phyloP scores from a whole-genome alignment of 2,888 invertebrate species.

The Caenorhabditis afra region DNA sequence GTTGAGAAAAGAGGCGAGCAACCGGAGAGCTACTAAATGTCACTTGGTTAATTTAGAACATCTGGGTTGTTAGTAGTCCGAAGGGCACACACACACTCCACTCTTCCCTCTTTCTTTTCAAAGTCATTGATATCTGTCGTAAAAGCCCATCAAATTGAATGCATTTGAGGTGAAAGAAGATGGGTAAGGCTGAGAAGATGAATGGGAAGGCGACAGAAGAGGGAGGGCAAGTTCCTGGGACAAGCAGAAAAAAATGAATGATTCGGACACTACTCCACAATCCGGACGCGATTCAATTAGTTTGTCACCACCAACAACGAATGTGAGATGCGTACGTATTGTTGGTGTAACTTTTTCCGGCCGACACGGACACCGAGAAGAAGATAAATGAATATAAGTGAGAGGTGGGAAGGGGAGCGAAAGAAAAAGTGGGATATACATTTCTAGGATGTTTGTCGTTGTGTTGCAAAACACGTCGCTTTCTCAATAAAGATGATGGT shows the following conservation, averaged over 20 bases:
- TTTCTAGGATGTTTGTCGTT: conserved; percentile 28
- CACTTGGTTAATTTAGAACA: conserved; percentile 50
- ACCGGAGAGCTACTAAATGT: conserved; percentile 12
- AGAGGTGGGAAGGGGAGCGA: conserved; percentile 6
- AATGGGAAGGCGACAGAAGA: not conserved
- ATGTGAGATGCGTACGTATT: conserved; percentile 45
- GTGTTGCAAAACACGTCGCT: not conserved
- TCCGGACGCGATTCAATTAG: conserved; percentile 55
- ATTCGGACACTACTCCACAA: conserved; percentile 1
- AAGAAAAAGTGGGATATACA: conserved; percentile 10
- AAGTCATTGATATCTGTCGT: conserved; percentile 56
- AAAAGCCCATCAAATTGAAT: conserved; percentile 48
- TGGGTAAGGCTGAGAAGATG: conserved; percentile 41
- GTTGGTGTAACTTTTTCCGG: conserved; percentile 52
- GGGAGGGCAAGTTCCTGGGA: conserved; percentile 46
- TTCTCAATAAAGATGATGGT: not conserved
- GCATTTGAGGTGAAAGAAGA: conserved; percentile 29
- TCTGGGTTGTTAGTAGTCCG: conserved; percentile 32
- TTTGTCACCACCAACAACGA: conserved; percentile 42
- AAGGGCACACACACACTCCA: conserved; percentile 26
- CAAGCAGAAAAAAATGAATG: conserved; percentile 13
- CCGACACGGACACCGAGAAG: conserved; percentile 14
- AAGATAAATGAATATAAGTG: conserved; percentile 42
- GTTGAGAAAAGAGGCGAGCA: conserved; percentile 14
- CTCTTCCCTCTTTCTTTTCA: conserved; percentile 12